A percentile compares a stretch with the other conserved stretches of the same genome.
These are phyloP conservation scores for Orius laevigatus DNA, from an alignment of 1,140 invertebrate species.

Conservation along the genomic window DNA sequence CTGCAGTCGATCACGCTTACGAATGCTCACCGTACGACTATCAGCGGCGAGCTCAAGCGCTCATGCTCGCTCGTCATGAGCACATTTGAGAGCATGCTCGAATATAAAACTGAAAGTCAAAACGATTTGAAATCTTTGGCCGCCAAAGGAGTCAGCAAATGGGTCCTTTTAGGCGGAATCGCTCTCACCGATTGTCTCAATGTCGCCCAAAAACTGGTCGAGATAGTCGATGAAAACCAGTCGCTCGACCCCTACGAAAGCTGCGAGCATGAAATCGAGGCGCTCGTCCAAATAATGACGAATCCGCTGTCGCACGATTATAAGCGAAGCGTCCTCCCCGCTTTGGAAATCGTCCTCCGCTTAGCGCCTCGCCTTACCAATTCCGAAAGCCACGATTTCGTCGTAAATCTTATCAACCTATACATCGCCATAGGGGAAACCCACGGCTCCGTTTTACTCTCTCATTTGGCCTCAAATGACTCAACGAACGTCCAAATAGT, in stretches of 20 bases:
- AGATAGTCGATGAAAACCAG: constrained; percentile 18
- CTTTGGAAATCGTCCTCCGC: constrained; percentile 31
- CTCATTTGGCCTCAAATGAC: constrained; percentile 22
- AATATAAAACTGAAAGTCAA: no score
- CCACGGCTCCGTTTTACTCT: constrained; percentile 41
- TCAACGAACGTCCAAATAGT: constrained; percentile 28
- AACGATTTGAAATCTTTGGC: constrained; percentile 21
- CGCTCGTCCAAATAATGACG: constrained; percentile 36
- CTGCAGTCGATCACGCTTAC: constrained; percentile 30
- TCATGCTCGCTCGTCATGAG: not conserved
- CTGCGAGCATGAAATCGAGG: constrained; percentile 39
- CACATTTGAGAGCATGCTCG: not conserved
- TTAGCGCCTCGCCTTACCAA: constrained; percentile 17
- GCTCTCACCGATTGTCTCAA: constrained; percentile 27
- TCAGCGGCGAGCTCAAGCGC: not conserved
- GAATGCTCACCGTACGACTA: not conserved
- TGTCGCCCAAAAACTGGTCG: constrained; percentile 24
- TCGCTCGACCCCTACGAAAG: constrained; percentile 9
- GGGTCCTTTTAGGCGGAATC: constrained; percentile 39
- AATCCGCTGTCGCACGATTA: constrained; percentile 36
- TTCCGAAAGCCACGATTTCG: constrained; percentile 1
- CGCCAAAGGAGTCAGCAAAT: constrained; percentile 41
- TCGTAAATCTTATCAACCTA: not conserved
- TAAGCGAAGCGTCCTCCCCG: constrained; percentile 31
- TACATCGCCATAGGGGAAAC: constrained; percentile 35